A percentile compares a stretch with the other conserved stretches of the same genome.
phyloP scores from a whole-genome alignment of 2,888 invertebrate genomes.

The Erpobdella octoculata region DNA sequence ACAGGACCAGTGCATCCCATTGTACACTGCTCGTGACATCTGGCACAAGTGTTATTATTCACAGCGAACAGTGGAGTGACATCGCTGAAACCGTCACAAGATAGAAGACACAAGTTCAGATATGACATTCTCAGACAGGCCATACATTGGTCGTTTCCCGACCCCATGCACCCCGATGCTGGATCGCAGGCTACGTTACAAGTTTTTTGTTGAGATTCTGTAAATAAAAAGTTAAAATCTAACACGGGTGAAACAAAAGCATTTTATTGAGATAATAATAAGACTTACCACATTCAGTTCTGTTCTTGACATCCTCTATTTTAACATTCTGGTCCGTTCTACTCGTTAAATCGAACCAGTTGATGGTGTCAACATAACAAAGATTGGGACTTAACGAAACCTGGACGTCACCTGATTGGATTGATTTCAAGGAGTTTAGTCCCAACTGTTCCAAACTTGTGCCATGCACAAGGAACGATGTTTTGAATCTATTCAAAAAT shows the following conservation, averaged over 20 bases:
- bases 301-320: not conserved
- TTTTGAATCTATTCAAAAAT: not conserved
- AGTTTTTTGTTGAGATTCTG: not conserved
- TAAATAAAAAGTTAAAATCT: too few relatives aligned
- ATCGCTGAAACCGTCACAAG: not conserved
- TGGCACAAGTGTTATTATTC: slow-evolving; percentile 74
- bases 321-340: not conserved
- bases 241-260: too few relatives aligned
- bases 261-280: too few relatives aligned
- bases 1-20: slow-evolving; percentile 74
- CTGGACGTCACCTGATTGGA: not conserved
- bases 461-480: not conserved
- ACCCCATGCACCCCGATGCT: slow-evolving; percentile 15
- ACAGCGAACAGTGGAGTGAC: slow-evolving; percentile 57
- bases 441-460: not conserved
- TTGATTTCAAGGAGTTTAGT: not conserved
- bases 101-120: not conserved
- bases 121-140: not conserved
- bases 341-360: not conserved
- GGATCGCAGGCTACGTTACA: not conserved
- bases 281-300: not conserved
- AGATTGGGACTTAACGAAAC: not conserved
- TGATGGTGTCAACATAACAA: not conserved
- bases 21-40: slow-evolving; percentile 76
- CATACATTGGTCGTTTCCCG: slow-evolving; percentile 12